Base-by-base conservation (phyloP, 2,888 invertebrate genomes). In the Hirtodrosophila trivittata region DNA sequence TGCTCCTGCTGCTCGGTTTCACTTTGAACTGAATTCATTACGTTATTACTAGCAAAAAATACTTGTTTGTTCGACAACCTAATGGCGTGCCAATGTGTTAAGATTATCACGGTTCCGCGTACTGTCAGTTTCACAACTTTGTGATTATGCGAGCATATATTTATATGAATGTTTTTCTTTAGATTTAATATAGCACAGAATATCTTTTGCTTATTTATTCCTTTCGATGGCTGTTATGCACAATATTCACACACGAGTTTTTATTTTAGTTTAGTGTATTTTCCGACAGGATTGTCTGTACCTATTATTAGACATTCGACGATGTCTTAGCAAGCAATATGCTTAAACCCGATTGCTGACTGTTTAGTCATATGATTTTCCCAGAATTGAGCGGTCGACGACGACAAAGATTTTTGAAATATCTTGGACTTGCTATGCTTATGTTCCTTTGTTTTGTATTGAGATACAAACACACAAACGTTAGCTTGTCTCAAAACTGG, bases 21-120 rank as follows among this genome's bases (percentile, higher is more conserved):
- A 71, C 73, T 77, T 82, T 75, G 76, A 76, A 75, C 75, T 82
- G 87, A 88, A 88, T 82, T 78, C 87, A 88, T 88, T 77, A 88
- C 87, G 87, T 72, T 78, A 55, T 63, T 39, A 66, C 52, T 63
- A 26, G 33, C 16, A 56, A 14, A n/a, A 55, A 46, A 50, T 32
- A 49, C 38, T 33, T 49, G 42, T 54, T 43, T 49, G 28, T 57
- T 39, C 52, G 37, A 60, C 54, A 52, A 46, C 14, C 58, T 49
- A 33, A 30, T 39, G 35, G 9, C 12, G 28, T 26, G 37, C 12
- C 14, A 41, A 42, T 51, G 26, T 14, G n/a, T 12, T 33, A 12
- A 14, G 3, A 33, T 26, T 21, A 47, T 5, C 13, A 18, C 0
- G 6, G 1, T 25, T 41, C 18, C 32, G 8, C 26, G n/a, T n/a